phyloP scores from a whole-genome alignment of 2,888 invertebrate genomes.

The Pseudococcus jackbeardsleyi region DNA sequence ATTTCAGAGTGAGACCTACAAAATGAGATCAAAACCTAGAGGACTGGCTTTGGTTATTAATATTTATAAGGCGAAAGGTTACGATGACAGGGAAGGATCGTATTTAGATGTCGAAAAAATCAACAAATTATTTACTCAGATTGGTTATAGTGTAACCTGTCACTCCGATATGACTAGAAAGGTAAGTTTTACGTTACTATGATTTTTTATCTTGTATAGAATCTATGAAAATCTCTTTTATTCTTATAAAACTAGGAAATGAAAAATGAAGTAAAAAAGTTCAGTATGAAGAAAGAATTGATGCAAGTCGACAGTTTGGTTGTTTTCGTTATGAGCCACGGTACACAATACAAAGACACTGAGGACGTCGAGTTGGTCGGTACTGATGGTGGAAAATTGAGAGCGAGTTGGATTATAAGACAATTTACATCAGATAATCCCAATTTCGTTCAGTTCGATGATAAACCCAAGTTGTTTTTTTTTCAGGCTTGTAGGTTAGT shows the following conservation, averaged over 20 bases:
- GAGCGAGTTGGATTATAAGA: conserved; percentile 74
- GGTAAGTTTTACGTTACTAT: conserved; percentile 52
- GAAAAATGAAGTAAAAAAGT: conserved; percentile 45
- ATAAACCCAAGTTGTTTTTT: conserved; percentile 79
- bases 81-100: conserved; percentile 61
- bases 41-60: conserved; percentile 66
- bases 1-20: conserved; percentile 29
- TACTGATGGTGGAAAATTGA: conserved; percentile 70
- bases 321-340: conserved; percentile 66
- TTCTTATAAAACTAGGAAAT: conserved; percentile 60
- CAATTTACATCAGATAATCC: conserved; percentile 72
- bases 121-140: conserved; percentile 62
- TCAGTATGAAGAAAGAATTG: conserved; percentile 40
- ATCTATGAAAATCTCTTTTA: neutral
- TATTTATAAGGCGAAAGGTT: conserved; percentile 49
- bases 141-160: conserved; percentile 63
- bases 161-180: conserved; percentile 54
- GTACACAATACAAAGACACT: conserved; percentile 64
- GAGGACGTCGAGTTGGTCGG: conserved; percentile 67
- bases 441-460: neutral
- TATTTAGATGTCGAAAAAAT: conserved; percentile 63
- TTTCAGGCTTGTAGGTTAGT: conserved; percentile 79
- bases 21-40: conserved; percentile 66
- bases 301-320: conserved; percentile 60
- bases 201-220: too few species aligned